Evolutionary conservation across 2,113 vertebrate species (phyloP).

Genomic region (Otis tarda): DNA sequence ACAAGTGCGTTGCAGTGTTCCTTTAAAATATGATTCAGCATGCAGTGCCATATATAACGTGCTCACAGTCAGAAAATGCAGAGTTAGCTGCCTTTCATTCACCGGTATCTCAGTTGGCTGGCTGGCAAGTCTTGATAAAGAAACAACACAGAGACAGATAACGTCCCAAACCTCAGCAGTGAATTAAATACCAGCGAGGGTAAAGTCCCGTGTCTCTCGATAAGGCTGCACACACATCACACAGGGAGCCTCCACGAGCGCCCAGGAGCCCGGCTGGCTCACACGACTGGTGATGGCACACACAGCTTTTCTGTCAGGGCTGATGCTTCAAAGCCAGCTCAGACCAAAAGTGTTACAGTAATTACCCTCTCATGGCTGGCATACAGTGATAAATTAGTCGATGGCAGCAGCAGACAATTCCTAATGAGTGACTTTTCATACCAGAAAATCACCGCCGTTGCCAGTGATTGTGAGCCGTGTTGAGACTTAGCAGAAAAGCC

Average conservation of each 20-base stretch:
- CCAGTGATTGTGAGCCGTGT: not conserved
- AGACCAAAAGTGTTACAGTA: not conserved
- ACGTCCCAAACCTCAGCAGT: not conserved
- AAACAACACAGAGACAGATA: not conserved
- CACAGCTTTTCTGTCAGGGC: not conserved
- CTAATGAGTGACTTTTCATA: slow-evolving; percentile 36
- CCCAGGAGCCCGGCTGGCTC: not conserved
- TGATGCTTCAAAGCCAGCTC: not conserved
- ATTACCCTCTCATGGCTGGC: slow-evolving; percentile 16
- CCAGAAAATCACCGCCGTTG: not conserved
- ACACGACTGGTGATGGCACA: not conserved
- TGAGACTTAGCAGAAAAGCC: not conserved
- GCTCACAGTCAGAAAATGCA: not conserved
- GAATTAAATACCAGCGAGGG: not conserved
- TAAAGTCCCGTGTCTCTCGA: not conserved
- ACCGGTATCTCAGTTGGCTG: not conserved
- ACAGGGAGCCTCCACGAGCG: not conserved
- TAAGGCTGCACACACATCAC: not conserved
- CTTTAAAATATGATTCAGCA: rapidly evolving
- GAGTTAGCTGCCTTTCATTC: not conserved
- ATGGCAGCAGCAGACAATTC: slow-evolving; percentile 32
- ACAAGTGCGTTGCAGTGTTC: not conserved
- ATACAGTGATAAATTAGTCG: not conserved
- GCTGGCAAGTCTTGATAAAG: not conserved
- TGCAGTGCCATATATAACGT: rapidly evolving